Base-by-base conservation (phyloP, 2,797 vertebrate species). In the Sebastes goodei region DNA sequence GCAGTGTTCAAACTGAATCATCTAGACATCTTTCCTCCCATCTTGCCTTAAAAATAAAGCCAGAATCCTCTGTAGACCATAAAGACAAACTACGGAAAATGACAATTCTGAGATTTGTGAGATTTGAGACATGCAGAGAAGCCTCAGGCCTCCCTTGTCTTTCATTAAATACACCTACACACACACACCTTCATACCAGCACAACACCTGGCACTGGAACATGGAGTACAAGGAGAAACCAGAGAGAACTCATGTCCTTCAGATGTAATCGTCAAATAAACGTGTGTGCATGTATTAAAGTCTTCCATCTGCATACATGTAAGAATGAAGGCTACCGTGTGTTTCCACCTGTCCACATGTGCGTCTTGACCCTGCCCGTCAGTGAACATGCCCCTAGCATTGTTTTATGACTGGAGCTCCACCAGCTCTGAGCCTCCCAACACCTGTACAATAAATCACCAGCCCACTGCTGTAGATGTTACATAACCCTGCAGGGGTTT, bases 401-500 rank as follows among this genome's bases (percentile, higher is more conserved):
- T 86, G 80, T 93, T 95, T 95, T 94, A 95, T 86, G 57, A 85
- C 77, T 65, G 23, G 32, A 76, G 70, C 80, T 81, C 80, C 69
- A 90, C 72, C 67, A 59, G 69, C 62, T 80, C 76, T 77, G 70
- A 88, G 90, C 89, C 86, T 90, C 90, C 84, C 79, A 92, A 93
- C 94, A 95, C 94, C 94, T 95, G 93, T 86, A 86, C 84, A 71
- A 88, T 95, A 96, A 96, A 96, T 95, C 94, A 95, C 46, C 76
- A 56, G 74, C 60, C 23, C 59, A 71, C 74, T 89, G 23, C 63
- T 21, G 66, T 33, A 52, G 76, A 52, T 88, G 81, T 95, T 94
- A 90, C 88, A 86, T 86, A 94, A 92, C 77, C 75, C 71, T 64
- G 72, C 71, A 33, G 83, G 70, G 67, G 70, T 82, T 90, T 77